Conservation (phyloP, 2,113 vertebrate species). For the Phycodurus eques region DNA sequence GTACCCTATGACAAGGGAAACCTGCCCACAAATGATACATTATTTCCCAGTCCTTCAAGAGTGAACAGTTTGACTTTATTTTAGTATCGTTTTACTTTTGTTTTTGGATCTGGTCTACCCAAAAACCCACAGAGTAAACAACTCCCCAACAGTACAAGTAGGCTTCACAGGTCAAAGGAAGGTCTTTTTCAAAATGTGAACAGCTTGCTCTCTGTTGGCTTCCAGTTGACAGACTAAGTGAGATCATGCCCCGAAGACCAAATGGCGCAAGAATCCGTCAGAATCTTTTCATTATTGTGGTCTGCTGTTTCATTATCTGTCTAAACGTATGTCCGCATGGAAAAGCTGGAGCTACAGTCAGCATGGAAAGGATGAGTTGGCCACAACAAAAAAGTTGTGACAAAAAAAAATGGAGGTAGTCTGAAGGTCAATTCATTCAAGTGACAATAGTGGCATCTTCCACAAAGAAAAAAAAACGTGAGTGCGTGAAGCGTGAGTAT, state of each 20-base stretch:
- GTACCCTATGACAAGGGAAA: no score
- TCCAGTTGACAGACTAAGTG: constrained; percentile 42
- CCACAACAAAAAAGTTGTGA: not conserved
- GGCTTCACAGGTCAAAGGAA: constrained; percentile 17
- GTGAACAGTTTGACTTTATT: no score
- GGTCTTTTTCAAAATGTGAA: constrained; percentile 13
- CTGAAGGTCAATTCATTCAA: not conserved
- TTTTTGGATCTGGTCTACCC: not conserved
- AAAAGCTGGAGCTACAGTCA: constrained; percentile 46
- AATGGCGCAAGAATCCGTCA: constrained; percentile 32
- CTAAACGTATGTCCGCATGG: constrained; percentile 51
- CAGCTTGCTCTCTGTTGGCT: constrained; percentile 26
- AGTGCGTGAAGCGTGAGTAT: not conserved
- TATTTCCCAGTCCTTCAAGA: no score
- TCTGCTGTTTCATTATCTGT: constrained; percentile 55
- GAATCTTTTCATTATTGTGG: constrained; percentile 41
- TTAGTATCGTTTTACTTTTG: not conserved
- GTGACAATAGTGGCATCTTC: not conserved
- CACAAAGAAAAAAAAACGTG: no score
- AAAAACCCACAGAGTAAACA: constrained; percentile 2
- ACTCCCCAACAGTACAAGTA: constrained; percentile 1
- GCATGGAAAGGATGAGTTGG: constrained; percentile 55
- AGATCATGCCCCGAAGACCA: constrained; percentile 43
- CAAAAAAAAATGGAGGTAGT: not conserved
- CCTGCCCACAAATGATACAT: no score